These are phyloP conservation scores for Dolichallabes microphthalmus DNA, from an alignment of 2,113 vertebrate species.

Conservation along the genomic window DNA sequence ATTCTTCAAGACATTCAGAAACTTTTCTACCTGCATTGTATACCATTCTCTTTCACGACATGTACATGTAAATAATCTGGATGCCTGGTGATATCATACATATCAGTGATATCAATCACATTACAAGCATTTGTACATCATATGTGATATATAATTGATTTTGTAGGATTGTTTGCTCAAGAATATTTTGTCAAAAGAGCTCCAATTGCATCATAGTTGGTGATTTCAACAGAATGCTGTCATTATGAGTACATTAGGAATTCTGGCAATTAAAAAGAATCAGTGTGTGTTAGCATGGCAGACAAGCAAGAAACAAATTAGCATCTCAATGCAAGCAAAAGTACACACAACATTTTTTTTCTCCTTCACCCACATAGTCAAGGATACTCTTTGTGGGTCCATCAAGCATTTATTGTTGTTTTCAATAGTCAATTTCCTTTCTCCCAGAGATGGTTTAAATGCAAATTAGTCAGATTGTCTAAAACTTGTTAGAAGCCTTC, in stretches of 20 bases:
- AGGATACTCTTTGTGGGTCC: not conserved
- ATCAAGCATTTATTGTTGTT: not conserved
- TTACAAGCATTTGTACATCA: not conserved
- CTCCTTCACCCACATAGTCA: not conserved
- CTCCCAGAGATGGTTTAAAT: not conserved
- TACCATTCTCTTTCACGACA: not conserved
- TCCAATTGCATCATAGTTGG: not conserved
- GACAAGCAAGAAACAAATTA: slow-evolving; percentile 2
- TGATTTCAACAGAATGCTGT: not conserved
- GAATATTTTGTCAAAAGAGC: not conserved
- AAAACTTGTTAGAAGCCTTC: not conserved
- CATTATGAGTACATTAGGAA: not conserved
- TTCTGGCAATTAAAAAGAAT: not conserved
- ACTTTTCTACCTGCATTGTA: not conserved
- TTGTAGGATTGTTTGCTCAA: not conserved
- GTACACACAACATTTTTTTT: slow-evolving; percentile 1
- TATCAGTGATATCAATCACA: too few species aligned
- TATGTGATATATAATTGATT: not conserved
- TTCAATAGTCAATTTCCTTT: slow-evolving; percentile 3
- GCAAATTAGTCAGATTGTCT: not conserved
- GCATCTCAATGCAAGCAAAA: slow-evolving; percentile 7
- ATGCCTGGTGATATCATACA: not conserved
- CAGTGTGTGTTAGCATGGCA: not conserved
- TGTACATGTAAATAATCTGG: not conserved
- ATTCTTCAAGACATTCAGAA: not conserved